These are phyloP conservation scores for Stenopsyche tienmushanensis DNA, from an alignment of 1,140 invertebrate genomes.

Conservation along the genomic window DNA sequence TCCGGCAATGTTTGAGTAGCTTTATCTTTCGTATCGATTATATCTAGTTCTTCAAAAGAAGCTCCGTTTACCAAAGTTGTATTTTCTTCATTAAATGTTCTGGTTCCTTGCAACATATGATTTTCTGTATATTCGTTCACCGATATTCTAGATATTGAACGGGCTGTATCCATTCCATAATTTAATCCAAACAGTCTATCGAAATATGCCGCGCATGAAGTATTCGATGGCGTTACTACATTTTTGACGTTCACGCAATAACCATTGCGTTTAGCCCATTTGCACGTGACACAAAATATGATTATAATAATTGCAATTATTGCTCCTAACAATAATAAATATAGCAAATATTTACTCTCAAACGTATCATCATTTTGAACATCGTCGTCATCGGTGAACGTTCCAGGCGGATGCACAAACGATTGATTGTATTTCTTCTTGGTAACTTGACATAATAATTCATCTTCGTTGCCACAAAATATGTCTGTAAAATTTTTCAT, in stretches of 20 bases:
- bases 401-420: not conserved
- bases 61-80: slow-evolving; percentile 38
- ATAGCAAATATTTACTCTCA: slow-evolving; percentile 42
- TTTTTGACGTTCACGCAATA: slow-evolving; percentile 34
- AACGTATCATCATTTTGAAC: slow-evolving; percentile 11
- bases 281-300: slow-evolving; percentile 16
- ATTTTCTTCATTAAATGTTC: slow-evolving; percentile 53
- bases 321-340: slow-evolving; percentile 37
- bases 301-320: slow-evolving; percentile 18
- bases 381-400: not conserved
- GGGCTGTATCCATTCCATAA: slow-evolving; percentile 52
- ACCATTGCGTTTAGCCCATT: slow-evolving; percentile 31
- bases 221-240: slow-evolving; percentile 28
- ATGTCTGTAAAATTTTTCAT: slow-evolving; percentile 63
- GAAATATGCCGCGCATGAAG: slow-evolving; percentile 39
- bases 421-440: not conserved
- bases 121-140: slow-evolving; percentile 65
- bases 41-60: slow-evolving; percentile 48
- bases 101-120: slow-evolving; percentile 56
- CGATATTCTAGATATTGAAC: slow-evolving; percentile 63
- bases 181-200: slow-evolving; percentile 41
- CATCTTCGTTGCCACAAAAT: slow-evolving; percentile 58
- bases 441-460: slow-evolving; percentile 32
- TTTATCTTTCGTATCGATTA: slow-evolving; percentile 61
- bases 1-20: slow-evolving; percentile 71